phyloP scores from a whole-genome alignment of 1,140 invertebrate species.

The Hyles euphorbiae region DNA sequence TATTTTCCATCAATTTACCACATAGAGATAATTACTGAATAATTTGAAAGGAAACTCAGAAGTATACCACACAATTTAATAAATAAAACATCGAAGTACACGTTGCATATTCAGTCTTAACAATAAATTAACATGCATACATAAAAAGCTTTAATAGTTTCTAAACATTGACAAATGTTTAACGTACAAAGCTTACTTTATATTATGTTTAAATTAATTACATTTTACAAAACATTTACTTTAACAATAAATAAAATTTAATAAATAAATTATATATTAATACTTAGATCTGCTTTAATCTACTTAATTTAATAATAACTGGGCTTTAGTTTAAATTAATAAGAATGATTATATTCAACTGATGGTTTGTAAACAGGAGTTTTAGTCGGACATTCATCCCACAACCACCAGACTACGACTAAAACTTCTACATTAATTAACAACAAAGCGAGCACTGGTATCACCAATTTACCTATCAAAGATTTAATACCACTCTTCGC shows the following conservation, averaged over 20 bases:
- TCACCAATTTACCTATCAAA: slow-evolving; percentile 53
- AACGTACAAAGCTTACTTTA: too few relatives aligned
- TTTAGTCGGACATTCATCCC: slow-evolving; percentile 52
- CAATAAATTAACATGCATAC: too few relatives aligned
- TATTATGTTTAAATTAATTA: too few relatives aligned
- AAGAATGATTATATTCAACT: slow-evolving; percentile 27
- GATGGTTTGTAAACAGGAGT: slow-evolving; percentile 19
- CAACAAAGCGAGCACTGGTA: slow-evolving; percentile 52
- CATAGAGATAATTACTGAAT: too few relatives aligned
- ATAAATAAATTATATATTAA: too few relatives aligned
- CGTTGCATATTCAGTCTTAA: slow-evolving; percentile 23
- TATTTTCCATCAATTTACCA: too few relatives aligned
- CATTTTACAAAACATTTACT: too few relatives aligned
- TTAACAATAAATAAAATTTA: too few relatives aligned
- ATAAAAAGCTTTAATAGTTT: too few relatives aligned
- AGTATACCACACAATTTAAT: too few relatives aligned
- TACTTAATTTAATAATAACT: slow-evolving; percentile 18
- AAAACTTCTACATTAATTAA: slow-evolving; percentile 63
- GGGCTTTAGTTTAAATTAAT: slow-evolving; percentile 22
- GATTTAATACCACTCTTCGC: slow-evolving; percentile 54
- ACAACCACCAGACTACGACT: slow-evolving; percentile 63
- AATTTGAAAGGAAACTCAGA: too few relatives aligned
- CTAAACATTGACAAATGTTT: too few relatives aligned
- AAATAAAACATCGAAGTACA: slow-evolving; percentile 1
- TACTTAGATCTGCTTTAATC: background rate